These are phyloP conservation scores for Agelastica alni DNA, from an alignment of 2,888 invertebrate genomes.

Conservation along the genomic window DNA sequence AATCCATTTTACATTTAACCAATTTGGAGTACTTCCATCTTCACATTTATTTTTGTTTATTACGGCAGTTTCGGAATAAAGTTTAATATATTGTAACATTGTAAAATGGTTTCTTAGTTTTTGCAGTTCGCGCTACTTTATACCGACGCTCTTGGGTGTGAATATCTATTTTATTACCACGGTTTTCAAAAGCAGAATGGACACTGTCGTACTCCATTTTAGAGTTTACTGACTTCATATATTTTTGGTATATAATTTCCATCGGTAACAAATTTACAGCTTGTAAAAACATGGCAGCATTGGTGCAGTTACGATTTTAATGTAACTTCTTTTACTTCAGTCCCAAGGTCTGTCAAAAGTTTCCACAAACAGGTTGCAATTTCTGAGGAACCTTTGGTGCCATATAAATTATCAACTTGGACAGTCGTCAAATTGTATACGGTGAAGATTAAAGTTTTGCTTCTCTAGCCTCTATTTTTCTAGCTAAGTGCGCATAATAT, in stretches of 20 bases:
- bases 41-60: no score
- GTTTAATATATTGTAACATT: not conserved
- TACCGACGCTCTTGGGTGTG: slow-evolving; percentile 33
- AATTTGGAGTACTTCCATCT: not conserved
- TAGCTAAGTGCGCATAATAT: not conserved
- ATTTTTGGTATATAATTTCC: slow-evolving; percentile 29
- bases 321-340: not conserved
- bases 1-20: not conserved
- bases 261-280: slow-evolving; percentile 22
- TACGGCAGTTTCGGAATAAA: no score
- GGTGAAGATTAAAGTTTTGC: not conserved
- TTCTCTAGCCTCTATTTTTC: not conserved
- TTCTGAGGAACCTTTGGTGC: not conserved
- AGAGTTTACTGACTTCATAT: slow-evolving; percentile 25
- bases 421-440: not conserved
- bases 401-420: not conserved
- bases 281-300: slow-evolving; percentile 26
- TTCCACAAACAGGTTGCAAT: not conserved
- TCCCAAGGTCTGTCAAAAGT: not conserved
- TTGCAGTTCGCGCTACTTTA: slow-evolving; percentile 27
- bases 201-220: slow-evolving; percentile 34
- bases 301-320: slow-evolving; percentile 27
- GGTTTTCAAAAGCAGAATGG: slow-evolving; percentile 26
- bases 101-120: slow-evolving; percentile 16
- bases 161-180: slow-evolving; percentile 29